phyloP scores from a whole-genome alignment of 2,797 vertebrate genomes.

The Parotocinclus haroldoi region DNA sequence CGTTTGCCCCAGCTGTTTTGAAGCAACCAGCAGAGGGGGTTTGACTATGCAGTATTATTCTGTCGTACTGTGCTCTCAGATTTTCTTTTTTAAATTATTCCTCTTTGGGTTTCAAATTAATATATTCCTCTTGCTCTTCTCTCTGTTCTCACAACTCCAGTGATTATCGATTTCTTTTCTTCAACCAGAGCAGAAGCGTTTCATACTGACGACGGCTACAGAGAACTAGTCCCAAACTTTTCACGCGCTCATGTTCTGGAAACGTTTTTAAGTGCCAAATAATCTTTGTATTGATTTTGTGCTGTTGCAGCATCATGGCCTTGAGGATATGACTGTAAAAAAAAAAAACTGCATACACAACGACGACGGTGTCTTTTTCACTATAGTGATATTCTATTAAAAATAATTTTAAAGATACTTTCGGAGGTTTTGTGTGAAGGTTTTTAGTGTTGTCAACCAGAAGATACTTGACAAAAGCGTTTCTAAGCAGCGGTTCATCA shows the following conservation, averaged over 20 bases:
- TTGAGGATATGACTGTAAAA: constrained; percentile 55
- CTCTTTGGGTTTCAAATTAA: constrained; percentile 64
- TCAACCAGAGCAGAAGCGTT: constrained; percentile 28
- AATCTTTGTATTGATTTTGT: constrained; percentile 58
- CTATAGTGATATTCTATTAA: constrained; percentile 67
- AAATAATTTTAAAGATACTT: constrained; percentile 62
- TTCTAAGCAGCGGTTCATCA: too few relatives aligned
- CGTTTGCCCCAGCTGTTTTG: constrained; percentile 53
- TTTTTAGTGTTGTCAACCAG: constrained; percentile 45
- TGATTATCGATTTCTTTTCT: constrained; percentile 51
- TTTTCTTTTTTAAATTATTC: constrained; percentile 73
- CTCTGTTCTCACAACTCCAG: constrained; percentile 56
- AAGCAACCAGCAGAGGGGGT: constrained; percentile 53
- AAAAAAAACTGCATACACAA: constrained; percentile 52
- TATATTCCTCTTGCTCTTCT: constrained; percentile 64
- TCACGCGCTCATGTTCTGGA: constrained; percentile 51
- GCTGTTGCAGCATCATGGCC: constrained; percentile 63
- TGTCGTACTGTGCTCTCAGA: constrained; percentile 64
- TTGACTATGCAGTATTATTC: constrained; percentile 80
- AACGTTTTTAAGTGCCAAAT: constrained; percentile 73
- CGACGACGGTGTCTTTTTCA: constrained; percentile 66
- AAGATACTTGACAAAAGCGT: not conserved
- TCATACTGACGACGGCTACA: constrained; percentile 56
- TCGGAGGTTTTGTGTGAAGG: constrained; percentile 63
- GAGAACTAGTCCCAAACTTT: constrained; percentile 49